A percentile compares a stretch with the other conserved stretches of the same genome.
Evolutionary conservation across 2,888 invertebrate species (phyloP).

Genomic region (Lutraria lutraria): DNA sequence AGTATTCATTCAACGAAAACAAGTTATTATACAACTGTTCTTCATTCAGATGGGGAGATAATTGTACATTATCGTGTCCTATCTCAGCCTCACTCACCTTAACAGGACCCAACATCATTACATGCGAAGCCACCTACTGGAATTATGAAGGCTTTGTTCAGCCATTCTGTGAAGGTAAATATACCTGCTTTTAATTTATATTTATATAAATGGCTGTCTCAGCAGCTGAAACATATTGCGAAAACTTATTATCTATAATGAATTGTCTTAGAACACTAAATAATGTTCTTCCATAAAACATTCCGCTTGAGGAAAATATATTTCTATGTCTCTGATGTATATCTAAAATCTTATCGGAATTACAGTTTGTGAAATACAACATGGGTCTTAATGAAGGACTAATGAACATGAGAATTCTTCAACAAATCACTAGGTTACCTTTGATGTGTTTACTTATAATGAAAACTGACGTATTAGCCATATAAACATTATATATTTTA

Average conservation of each 20-base stretch:
- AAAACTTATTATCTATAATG: not conserved
- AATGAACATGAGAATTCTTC: too few relatives aligned
- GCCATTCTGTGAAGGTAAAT: slow-evolving; percentile 30
- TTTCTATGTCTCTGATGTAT: not conserved
- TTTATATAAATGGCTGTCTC: not conserved
- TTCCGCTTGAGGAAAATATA: not conserved
- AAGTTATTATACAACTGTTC: slow-evolving; percentile 15
- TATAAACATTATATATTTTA: not conserved
- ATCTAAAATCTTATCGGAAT: not conserved
- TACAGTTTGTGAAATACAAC: not conserved
- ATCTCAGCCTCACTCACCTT: not conserved
- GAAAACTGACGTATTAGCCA: not conserved
- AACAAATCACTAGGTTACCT: too few relatives aligned
- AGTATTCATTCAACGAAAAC: slow-evolving; percentile 16
- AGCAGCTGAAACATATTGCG: not conserved
- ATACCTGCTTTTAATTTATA: not conserved
- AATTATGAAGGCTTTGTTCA: not conserved
- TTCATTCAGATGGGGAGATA: slow-evolving; percentile 16
- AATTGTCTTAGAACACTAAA: not conserved
- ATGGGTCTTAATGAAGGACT: too few relatives aligned
- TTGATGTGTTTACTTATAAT: not conserved
- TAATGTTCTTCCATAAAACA: not conserved
- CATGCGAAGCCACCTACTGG: slow-evolving; percentile 26
- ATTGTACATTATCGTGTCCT: slow-evolving; percentile 6
- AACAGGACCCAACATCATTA: not conserved